Conservation (phyloP, 2,113 vertebrate genomes). For the Galeopterus variegatus region DNA sequence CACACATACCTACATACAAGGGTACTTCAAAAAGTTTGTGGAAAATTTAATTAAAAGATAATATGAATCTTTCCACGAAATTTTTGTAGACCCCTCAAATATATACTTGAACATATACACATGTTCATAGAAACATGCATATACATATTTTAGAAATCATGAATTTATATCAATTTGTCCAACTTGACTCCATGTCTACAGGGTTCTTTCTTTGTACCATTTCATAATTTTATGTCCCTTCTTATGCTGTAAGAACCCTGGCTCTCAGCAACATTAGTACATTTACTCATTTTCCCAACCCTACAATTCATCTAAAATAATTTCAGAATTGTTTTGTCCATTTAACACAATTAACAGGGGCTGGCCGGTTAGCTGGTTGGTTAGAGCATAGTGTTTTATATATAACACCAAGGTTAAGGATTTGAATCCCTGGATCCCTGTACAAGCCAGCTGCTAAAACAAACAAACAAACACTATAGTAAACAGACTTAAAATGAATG, state of each 20-base stretch:
- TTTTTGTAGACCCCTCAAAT: too few relatives aligned
- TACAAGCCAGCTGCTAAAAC: too few relatives aligned
- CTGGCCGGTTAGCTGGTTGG: too few relatives aligned
- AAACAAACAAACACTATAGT: not conserved
- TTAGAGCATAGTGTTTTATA: too few relatives aligned
- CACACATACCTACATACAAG: not conserved
- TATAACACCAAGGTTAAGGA: too few relatives aligned
- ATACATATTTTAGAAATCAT: not conserved
- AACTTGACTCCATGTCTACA: not conserved
- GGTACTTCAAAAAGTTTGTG: too few relatives aligned
- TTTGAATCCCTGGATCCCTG: too few relatives aligned
- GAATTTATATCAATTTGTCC: not conserved
- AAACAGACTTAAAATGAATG: not conserved
- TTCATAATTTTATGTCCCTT: not conserved
- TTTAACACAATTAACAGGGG: not conserved
- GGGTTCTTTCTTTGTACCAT: not conserved
- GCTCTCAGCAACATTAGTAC: not conserved
- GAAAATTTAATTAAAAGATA: too few relatives aligned
- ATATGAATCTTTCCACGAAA: too few relatives aligned
- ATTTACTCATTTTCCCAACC: not conserved
- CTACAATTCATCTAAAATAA: not conserved
- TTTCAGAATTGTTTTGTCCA: constrained; percentile 20
- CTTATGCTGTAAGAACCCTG: not conserved
- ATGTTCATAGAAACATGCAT: too few relatives aligned
- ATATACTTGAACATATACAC: not conserved